Conservation (phyloP, 2,113 vertebrate species). For the Paramisgurnus dabryanus region DNA sequence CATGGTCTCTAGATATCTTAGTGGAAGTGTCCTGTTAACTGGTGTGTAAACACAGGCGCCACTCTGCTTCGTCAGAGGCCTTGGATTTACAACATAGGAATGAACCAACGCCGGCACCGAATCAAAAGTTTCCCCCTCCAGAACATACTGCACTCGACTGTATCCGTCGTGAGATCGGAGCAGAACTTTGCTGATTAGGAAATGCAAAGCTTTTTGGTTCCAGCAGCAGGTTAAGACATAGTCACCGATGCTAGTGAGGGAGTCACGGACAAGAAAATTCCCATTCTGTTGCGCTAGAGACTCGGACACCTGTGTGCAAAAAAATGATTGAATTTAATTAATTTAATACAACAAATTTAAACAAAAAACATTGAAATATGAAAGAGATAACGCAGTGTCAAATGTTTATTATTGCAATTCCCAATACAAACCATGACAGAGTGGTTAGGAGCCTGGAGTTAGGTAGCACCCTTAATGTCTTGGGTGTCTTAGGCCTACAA, state of each 20-base stretch:
- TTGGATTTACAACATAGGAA: constrained; percentile 83
- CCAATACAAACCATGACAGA: no score
- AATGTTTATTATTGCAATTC: no score
- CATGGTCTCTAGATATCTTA: constrained; percentile 85
- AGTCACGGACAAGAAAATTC: constrained; percentile 91
- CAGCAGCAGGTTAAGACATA: constrained; percentile 88
- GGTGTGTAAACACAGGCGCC: constrained; percentile 83
- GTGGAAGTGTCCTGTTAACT: constrained; percentile 87
- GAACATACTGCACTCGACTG: constrained; percentile 79
- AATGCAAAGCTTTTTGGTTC: constrained; percentile 84
- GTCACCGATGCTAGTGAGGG: constrained; percentile 83
- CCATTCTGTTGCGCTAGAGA: constrained; percentile 84
- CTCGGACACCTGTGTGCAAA: constrained; percentile 81
- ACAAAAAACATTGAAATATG: no score
- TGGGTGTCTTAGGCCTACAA: no score
- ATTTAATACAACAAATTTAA: neutral
- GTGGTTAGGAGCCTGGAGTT: no score
- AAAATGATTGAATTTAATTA: neutral
- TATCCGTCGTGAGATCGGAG: constrained; percentile 77
- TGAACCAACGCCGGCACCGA: constrained; percentile 84
- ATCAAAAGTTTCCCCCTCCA: constrained; percentile 86
- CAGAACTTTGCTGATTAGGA: constrained; percentile 84
- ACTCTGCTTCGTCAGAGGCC: constrained; percentile 80
- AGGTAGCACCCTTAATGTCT: no score
- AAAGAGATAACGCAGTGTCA: no score